Percentiles rank a stretch among this genome's conserved stretches.
Conservation (phyloP, 2,113 vertebrate genomes). For the Melierax canorus region DNA sequence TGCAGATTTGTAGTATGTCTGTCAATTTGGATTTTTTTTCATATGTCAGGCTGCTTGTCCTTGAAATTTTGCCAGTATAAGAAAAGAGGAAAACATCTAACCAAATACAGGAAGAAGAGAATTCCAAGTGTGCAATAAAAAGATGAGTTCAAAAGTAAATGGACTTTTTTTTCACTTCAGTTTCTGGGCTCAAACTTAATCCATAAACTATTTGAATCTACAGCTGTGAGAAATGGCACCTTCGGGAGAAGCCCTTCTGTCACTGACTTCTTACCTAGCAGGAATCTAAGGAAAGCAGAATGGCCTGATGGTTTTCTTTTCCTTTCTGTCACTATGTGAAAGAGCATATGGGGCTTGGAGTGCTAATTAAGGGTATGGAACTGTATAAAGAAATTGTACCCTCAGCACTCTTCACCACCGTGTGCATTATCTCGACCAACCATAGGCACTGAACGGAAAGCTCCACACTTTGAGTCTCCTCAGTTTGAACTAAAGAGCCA, state of each 20-base stretch:
- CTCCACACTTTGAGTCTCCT: not conserved
- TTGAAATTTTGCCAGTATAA: constrained; percentile 60
- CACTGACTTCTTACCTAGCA: not conserved
- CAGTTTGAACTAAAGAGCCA: not conserved
- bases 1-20: constrained; percentile 50
- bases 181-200: not conserved
- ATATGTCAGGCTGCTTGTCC: constrained; percentile 45
- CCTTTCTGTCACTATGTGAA: not conserved
- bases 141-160: not conserved
- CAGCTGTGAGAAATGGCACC: constrained; percentile 3
- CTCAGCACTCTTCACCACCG: not conserved
- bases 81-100: constrained; percentile 9
- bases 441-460: not conserved
- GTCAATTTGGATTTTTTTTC: constrained; percentile 42
- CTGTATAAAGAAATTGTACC: not conserved
- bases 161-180: too few relatives aligned
- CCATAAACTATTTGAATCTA: not conserved
- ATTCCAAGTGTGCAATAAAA: not conserved
- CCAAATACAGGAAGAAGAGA: not conserved
- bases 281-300: not conserved
- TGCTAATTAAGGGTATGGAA: not conserved
- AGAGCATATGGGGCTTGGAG: not conserved
- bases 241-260: not conserved
- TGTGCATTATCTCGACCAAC: not conserved
- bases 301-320: not conserved